A percentile compares a stretch with the other conserved stretches of the same genome.
These are phyloP conservation scores for Minunthozetes semirufus DNA, from an alignment of 2,888 invertebrate species.

Conservation along the genomic window DNA sequence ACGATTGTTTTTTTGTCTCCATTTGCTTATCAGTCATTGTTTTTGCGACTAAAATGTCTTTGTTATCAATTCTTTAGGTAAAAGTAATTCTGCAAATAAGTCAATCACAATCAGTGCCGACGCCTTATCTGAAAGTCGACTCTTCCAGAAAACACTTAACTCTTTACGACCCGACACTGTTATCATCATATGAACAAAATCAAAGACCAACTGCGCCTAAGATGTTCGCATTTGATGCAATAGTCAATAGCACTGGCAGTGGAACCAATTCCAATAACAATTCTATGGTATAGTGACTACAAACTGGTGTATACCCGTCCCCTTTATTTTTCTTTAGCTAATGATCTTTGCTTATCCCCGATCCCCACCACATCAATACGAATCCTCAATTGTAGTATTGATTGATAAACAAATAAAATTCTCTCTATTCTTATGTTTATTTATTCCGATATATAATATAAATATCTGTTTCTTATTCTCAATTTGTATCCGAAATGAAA, in stretches of 20 bases:
- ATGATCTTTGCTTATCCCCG: slow-evolving; percentile 4
- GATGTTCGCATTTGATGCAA: slow-evolving; percentile 16
- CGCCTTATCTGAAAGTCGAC: slow-evolving; percentile 24
- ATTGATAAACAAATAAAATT: slow-evolving; percentile 4
- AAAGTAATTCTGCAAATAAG: slow-evolving; percentile 25
- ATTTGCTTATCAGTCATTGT: background rate
- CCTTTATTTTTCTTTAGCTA: background rate
- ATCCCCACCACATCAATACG: background rate
- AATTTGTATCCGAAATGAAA: slow-evolving; percentile 6
- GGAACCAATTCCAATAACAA: background rate
- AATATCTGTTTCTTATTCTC: slow-evolving; percentile 2
- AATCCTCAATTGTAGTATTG: background rate
- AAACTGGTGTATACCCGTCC: background rate
- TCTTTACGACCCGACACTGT: slow-evolving; percentile 23
- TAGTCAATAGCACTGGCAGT: background rate
- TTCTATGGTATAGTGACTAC: background rate
- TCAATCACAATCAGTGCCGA: background rate
- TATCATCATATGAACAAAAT: slow-evolving; percentile 23
- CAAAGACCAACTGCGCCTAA: slow-evolving; percentile 21
- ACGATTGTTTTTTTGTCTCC: background rate
- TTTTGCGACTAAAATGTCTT: background rate
- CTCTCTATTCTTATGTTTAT: slow-evolving; percentile 3
- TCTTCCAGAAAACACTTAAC: slow-evolving; percentile 24
- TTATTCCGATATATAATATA: background rate
- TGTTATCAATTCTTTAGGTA: background rate